These are phyloP conservation scores for Alligator mississippiensis DNA, from an alignment of 2,113 vertebrate species.

Conservation along the genomic window DNA sequence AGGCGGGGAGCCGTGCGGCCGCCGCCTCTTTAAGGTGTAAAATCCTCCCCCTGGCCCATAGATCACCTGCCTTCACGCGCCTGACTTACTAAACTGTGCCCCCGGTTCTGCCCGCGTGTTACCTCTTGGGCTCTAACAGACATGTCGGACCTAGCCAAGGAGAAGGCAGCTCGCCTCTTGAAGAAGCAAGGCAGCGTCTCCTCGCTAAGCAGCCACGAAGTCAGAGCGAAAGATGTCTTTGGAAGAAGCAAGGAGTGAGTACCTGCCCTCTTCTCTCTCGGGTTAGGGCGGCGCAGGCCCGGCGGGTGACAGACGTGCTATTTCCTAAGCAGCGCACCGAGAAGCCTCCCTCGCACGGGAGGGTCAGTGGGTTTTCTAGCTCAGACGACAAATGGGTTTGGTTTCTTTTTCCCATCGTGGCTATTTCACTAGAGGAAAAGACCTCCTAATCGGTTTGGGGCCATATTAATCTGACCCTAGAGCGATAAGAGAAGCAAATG, in stretches of 20 bases:
- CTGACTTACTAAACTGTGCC: background rate
- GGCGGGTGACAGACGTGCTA: background rate
- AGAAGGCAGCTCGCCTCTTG: slow-evolving; percentile 64
- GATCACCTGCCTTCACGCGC: background rate
- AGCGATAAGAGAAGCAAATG: background rate
- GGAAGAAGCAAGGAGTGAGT: slow-evolving; percentile 83
- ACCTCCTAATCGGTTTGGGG: background rate
- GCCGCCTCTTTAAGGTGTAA: background rate
- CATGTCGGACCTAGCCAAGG: slow-evolving; percentile 79
- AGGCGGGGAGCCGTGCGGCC: background rate
- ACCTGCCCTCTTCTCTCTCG: background rate
- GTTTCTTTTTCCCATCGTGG: background rate
- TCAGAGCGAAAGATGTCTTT: slow-evolving; percentile 68
- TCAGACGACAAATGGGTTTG: background rate
- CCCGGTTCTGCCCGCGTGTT: background rate
- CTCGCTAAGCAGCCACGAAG: slow-evolving; percentile 76
- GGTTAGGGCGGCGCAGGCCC: no score
- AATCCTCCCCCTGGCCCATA: background rate
- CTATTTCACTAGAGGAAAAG: background rate
- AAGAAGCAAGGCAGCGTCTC: slow-evolving; percentile 78
- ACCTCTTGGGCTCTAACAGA: background rate
- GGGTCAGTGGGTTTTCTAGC: background rate
- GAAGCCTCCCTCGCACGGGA: background rate
- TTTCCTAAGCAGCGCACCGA: background rate
- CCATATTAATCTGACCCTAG: background rate